A percentile compares a stretch with the other conserved stretches of the same genome.
phyloP scores from a whole-genome alignment of 2,797 vertebrate genomes.

The Todus mexicanus region DNA sequence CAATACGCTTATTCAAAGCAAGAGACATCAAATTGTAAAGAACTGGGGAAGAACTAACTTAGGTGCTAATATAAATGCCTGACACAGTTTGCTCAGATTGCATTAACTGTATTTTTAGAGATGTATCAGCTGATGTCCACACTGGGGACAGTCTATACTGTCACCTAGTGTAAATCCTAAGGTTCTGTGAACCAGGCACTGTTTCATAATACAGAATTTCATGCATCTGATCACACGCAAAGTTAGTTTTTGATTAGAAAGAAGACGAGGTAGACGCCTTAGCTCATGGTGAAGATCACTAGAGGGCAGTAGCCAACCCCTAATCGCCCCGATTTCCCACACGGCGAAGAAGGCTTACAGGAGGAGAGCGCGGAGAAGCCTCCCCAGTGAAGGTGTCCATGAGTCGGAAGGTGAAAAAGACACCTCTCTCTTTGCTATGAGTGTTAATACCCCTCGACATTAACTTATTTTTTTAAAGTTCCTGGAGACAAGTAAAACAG shows the following conservation, averaged over 20 bases:
- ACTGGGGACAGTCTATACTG: background rate
- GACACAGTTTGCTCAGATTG: background rate
- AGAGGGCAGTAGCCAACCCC: conserved; percentile 65
- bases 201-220: background rate
- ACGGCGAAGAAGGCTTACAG: rapidly evolving
- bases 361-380: background rate
- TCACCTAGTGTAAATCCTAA: background rate
- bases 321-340: background rate
- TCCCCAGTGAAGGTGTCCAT: rapidly evolving
- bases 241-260: background rate
- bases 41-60: background rate
- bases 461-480: background rate
- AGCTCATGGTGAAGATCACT: background rate
- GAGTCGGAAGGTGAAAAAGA: background rate
- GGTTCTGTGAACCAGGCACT: background rate
- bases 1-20: background rate
- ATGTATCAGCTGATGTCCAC: background rate
- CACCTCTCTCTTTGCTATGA: background rate
- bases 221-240: background rate
- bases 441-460: background rate
- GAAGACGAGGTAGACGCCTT: background rate
- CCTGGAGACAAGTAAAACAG: background rate
- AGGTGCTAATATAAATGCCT: background rate
- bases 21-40: background rate
- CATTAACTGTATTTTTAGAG: background rate